Base-by-base conservation (phyloP, 1,140 invertebrate species). In the Aethina tumida region DNA sequence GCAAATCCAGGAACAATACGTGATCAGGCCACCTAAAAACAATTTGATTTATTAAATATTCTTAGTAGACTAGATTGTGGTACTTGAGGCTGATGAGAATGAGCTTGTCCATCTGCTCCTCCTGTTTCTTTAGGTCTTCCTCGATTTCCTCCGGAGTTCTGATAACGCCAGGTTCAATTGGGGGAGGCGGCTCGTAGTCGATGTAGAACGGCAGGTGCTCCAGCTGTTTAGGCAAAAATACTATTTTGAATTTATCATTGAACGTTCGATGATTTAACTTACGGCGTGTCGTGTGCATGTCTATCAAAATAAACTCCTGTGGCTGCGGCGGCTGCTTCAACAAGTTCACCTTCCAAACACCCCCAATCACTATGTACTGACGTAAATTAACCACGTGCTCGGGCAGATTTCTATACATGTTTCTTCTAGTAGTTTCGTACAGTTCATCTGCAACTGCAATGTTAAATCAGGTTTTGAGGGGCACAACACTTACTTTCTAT, bases 1-100 rank as follows among this genome's bases (percentile, higher is more conserved):
- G 86, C 1, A 84, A 77, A 50, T 91, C 86, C 20, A 86, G 77
- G 82, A 84, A 89, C 36, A 88, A 70, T 5, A 88, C 75, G 4
- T 75, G 74, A 9, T 77, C 73, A 0, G 84, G 81, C 12, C 87
- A 62, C 15, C 80, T 84, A 45, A 4, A 50, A 48, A 4, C 12
- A 35, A 28, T 7, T 15, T 15, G n/a, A n/a, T n/a, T n/a, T n/a
- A n/a, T n/a, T n/a, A n/a, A n/a, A n/a, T n/a, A n/a, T n/a, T n/a
- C n/a, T n/a, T n/a, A n/a, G n/a, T n/a, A n/a, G n/a, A n/a, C n/a
- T n/a, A n/a, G n/a, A n/a, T n/a, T n/a, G 29, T 62, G 67, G 66
- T 57, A 86, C 82, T 79, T 74, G 14, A 87, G 68, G 17, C 74
- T 77, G 19, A 86, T 68, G 5, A 79, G 53, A 2, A 75, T 72